Conservation (phyloP, 1,140 invertebrate species). For the Conopomorpha cramerella region DNA sequence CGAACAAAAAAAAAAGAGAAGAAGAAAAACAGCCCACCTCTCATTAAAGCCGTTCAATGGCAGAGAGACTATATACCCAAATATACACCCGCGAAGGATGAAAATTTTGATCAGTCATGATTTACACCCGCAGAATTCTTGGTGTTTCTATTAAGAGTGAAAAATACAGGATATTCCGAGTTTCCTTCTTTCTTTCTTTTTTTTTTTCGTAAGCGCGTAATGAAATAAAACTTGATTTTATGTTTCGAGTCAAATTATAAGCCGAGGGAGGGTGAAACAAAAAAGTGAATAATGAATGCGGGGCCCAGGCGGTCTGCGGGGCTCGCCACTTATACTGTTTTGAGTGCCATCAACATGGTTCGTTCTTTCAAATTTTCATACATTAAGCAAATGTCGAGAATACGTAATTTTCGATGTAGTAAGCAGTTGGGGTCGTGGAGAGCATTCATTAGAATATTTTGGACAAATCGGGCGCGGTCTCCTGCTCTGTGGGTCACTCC, state of each 20-base stretch:
- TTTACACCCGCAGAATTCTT: slow-evolving; percentile 11
- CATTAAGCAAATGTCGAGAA: slow-evolving; percentile 59
- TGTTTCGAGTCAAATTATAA: slow-evolving; percentile 60
- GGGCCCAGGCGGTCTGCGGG: too few species aligned
- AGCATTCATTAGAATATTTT: slow-evolving; percentile 29
- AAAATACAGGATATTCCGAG: slow-evolving; percentile 30
- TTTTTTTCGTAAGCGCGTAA: slow-evolving; percentile 21
- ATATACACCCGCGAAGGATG: too few species aligned
- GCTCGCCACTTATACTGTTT: slow-evolving; percentile 60
- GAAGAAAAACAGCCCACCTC: too few species aligned
- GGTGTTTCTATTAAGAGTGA: slow-evolving; percentile 30
- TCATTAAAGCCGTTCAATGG: too few species aligned
- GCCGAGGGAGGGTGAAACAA: slow-evolving; percentile 52
- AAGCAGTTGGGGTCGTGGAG: slow-evolving; percentile 32
- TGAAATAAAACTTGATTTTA: slow-evolving; percentile 60
- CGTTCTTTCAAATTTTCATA: slow-evolving; percentile 60
- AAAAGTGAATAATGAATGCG: slow-evolving; percentile 58
- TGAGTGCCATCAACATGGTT: slow-evolving; percentile 56
- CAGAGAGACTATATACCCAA: too few species aligned
- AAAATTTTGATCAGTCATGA: too few species aligned
- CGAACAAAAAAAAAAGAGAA: too few species aligned
- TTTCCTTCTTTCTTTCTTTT: slow-evolving; percentile 32
- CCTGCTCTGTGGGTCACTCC: too few species aligned
- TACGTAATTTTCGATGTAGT: slow-evolving; percentile 52
- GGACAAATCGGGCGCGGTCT: slow-evolving; percentile 32